A percentile compares a stretch with the other conserved stretches of the same genome.
Evolutionary conservation across 2,888 invertebrate genomes (phyloP).

Genomic region (Hirtodrosophila duncani): DNA sequence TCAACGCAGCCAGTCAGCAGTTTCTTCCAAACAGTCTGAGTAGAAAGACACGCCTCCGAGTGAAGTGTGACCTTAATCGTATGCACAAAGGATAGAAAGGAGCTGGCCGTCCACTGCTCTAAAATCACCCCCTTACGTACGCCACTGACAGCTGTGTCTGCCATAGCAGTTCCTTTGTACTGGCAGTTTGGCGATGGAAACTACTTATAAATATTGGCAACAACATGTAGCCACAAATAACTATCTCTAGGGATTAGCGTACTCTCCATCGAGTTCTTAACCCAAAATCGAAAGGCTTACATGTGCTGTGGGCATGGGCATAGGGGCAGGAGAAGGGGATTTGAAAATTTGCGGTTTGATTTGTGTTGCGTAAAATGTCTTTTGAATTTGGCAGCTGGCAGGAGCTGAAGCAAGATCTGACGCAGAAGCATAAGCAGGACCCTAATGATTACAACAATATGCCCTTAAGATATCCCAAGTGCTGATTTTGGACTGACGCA

Average conservation of each 20-base stretch:
- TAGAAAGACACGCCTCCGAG: no score
- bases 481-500: conserved; percentile 27
- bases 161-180: no score
- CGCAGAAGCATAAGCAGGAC: conserved; percentile 18
- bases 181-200: no score
- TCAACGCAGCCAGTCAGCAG: no score
- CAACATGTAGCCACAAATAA: conserved; percentile 38
- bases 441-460: conserved; percentile 44
- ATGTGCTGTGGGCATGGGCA: conserved; percentile 49
- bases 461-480: conserved; percentile 9
- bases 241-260: conserved; percentile 37
- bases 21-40: no score
- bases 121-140: no score
- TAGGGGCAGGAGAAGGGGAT: no score
- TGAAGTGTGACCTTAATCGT: no score
- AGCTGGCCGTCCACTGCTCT: no score
- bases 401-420: conserved; percentile 7
- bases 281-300: conserved; percentile 55
- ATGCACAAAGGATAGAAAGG: conserved; percentile 24
- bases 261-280: no score
- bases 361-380: conserved; percentile 32
- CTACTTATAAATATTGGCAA: conserved; percentile 29
- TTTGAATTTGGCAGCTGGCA: conserved; percentile 58
- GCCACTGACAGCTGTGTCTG: no score
- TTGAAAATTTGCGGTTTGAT: conserved; percentile 65